These are phyloP conservation scores for Pluvialis apricaria DNA, from an alignment of 2,113 vertebrate genomes.

Conservation along the genomic window DNA sequence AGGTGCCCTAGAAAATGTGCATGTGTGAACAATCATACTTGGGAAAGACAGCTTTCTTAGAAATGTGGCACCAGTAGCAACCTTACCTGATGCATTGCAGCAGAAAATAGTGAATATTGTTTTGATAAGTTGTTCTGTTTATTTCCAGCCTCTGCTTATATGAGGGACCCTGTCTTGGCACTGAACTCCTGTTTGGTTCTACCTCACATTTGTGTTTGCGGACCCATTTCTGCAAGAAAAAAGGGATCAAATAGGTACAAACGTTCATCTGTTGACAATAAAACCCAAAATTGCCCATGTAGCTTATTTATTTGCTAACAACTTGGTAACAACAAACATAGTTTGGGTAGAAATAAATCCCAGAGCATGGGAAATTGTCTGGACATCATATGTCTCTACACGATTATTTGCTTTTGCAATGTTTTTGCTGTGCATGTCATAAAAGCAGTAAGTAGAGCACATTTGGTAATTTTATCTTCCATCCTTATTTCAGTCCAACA, in stretches of 20 bases:
- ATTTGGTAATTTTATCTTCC: not conserved
- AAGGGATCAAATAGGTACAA: not conserved
- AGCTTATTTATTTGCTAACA: not conserved
- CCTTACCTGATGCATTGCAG: not conserved
- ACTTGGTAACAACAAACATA: not conserved
- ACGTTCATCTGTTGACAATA: not conserved
- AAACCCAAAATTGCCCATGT: not conserved
- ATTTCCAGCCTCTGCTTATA: not conserved
- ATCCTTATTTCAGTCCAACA: not conserved
- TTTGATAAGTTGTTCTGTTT: not conserved
- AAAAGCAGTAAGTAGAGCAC: not conserved
- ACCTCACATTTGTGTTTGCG: not conserved
- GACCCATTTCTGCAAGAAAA: not conserved
- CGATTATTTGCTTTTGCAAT: conserved; percentile 1
- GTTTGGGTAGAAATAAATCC: not conserved
- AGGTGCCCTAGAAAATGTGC: not conserved
- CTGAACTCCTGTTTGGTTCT: not conserved
- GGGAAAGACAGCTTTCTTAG: not conserved
- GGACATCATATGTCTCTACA: conserved; percentile 1
- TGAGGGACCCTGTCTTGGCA: not conserved
- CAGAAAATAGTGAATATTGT: not conserved
- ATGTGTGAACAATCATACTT: not conserved
- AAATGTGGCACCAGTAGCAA: not conserved
- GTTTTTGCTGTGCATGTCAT: not conserved
- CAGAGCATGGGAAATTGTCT: not conserved